Conservation (phyloP, 2,797 vertebrate genomes). For the Myotis daubentonii region DNA sequence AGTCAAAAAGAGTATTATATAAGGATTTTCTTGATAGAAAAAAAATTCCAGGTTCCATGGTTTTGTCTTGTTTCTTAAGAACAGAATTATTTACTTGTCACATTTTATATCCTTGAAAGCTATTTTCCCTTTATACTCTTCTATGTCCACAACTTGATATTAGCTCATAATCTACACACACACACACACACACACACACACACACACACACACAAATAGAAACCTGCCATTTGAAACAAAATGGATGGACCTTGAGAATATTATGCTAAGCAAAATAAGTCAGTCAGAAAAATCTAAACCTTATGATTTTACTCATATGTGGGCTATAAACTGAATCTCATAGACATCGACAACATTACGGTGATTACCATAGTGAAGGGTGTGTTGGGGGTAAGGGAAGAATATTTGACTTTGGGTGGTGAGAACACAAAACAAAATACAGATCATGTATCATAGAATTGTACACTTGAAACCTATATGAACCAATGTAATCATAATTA, state of each 20-base stretch:
- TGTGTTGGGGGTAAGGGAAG: background rate
- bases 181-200: background rate
- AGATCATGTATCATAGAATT: background rate
- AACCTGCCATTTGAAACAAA: background rate
- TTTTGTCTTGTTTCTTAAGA: background rate
- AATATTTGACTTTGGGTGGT: background rate
- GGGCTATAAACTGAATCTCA: background rate
- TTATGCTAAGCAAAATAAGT: background rate
- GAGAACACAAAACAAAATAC: background rate
- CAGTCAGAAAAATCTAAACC: background rate
- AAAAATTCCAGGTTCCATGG: background rate
- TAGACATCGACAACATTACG: background rate
- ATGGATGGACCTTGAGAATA: background rate
- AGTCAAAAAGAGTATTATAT: background rate
- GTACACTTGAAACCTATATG: background rate
- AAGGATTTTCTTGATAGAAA: background rate
- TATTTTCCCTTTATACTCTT: background rate
- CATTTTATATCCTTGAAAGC: background rate
- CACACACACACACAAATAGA: background rate
- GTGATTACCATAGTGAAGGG: background rate
- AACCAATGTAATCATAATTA: background rate
- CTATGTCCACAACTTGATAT: background rate
- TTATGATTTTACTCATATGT: background rate
- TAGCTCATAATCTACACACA: background rate
- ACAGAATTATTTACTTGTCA: background rate